Evolutionary conservation across 2,113 vertebrate species (phyloP).

Genomic region (Tyrannus savana): DNA sequence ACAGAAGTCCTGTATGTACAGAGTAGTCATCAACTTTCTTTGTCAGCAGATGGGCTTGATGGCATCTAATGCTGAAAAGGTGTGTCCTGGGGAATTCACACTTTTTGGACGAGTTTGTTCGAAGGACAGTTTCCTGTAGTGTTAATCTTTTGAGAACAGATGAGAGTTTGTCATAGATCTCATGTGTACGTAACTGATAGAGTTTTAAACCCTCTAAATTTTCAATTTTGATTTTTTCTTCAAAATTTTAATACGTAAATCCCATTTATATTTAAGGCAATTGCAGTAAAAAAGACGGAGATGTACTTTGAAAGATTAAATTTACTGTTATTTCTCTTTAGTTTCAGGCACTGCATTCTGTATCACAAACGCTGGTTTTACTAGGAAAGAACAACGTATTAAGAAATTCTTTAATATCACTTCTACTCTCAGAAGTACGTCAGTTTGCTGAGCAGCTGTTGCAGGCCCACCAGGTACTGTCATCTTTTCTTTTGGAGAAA

Average conservation of each 20-base stretch:
- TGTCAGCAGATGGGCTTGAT: not conserved
- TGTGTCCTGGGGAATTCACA: not conserved
- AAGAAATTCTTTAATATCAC: slow-evolving; percentile 75
- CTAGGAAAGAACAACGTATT: slow-evolving; percentile 78
- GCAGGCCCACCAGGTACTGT: slow-evolving; percentile 79
- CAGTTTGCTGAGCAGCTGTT: slow-evolving; percentile 76
- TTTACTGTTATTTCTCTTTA: slow-evolving; percentile 50
- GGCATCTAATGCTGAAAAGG: not conserved
- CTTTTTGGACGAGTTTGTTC: not conserved
- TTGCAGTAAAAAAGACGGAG: not conserved
- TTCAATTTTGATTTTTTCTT: not conserved
- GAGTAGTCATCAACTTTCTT: not conserved
- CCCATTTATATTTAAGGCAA: not conserved
- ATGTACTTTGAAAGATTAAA: not conserved
- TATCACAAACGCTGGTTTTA: slow-evolving; percentile 73
- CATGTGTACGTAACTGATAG: not conserved
- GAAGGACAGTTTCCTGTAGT: not conserved
- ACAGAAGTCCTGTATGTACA: not conserved
- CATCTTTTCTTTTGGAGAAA: not conserved
- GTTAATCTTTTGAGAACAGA: not conserved
- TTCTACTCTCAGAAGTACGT: slow-evolving; percentile 79
- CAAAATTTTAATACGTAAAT: not conserved
- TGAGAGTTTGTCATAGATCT: not conserved
- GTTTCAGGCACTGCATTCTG: slow-evolving; percentile 76
- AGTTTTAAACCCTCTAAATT: not conserved